Conservation (phyloP, 2,113 vertebrate species). For the Sinocyclocheilus anshuiensis region DNA sequence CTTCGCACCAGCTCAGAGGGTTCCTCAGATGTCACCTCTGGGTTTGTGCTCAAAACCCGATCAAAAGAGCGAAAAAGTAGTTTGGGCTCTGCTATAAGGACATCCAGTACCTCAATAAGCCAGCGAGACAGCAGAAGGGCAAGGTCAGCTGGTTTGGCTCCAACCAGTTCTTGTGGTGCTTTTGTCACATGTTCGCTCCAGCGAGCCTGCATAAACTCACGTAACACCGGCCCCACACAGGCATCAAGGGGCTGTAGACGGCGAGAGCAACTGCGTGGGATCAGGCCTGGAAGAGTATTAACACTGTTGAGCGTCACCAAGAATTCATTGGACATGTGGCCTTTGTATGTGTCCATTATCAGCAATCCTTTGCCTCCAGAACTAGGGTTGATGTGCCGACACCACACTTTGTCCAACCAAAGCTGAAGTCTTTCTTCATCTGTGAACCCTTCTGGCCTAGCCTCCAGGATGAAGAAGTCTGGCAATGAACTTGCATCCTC, state of each 20-base stretch:
- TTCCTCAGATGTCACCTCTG: slow-evolving; percentile 68
- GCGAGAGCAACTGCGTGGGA: slow-evolving; percentile 82
- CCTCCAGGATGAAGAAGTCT: slow-evolving; percentile 70
- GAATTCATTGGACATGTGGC: slow-evolving; percentile 79
- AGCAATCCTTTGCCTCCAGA: slow-evolving; percentile 75
- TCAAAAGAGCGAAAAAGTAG: slow-evolving; percentile 84
- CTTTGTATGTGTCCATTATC: slow-evolving; percentile 83
- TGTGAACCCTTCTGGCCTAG: slow-evolving; percentile 72
- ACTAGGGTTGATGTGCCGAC: slow-evolving; percentile 67
- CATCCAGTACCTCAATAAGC: slow-evolving; percentile 80
- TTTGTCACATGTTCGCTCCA: slow-evolving; percentile 79
- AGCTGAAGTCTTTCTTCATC: slow-evolving; percentile 78
- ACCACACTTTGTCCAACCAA: slow-evolving; percentile 79
- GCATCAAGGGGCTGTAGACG: slow-evolving; percentile 85
- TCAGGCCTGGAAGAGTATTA: slow-evolving; percentile 71
- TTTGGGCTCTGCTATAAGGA: slow-evolving; percentile 71
- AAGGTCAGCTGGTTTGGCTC: slow-evolving; percentile 70
- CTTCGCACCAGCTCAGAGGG: slow-evolving; percentile 74
- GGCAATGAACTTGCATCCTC: slow-evolving; percentile 63
- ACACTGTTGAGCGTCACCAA: slow-evolving; percentile 70
- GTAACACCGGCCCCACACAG: slow-evolving; percentile 82
- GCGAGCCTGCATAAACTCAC: slow-evolving; percentile 84
- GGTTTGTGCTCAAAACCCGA: slow-evolving; percentile 73
- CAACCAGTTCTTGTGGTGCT: slow-evolving; percentile 63
- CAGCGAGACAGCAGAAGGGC: slow-evolving; percentile 82